These are phyloP conservation scores for Pocota personata DNA, from an alignment of 2,888 invertebrate genomes.

Conservation along the genomic window DNA sequence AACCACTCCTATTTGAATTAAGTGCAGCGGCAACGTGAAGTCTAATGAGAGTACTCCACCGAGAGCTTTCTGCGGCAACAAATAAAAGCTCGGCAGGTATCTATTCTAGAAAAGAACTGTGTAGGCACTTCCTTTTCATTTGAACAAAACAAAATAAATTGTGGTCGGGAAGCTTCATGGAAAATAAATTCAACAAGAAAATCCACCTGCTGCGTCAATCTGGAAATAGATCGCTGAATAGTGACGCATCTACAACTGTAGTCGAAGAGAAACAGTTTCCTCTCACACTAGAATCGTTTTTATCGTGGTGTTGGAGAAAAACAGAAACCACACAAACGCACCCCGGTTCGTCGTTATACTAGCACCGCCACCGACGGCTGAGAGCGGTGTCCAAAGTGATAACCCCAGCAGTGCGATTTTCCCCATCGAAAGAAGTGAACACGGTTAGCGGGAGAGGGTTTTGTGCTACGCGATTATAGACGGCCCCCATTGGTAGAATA, in stretches of 20 bases:
- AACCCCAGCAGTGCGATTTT: slow-evolving; percentile 72
- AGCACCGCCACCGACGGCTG: neutral
- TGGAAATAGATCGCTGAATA: slow-evolving; percentile 70
- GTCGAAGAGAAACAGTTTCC: slow-evolving; percentile 48
- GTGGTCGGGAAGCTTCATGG: neutral
- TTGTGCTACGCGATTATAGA: slow-evolving; percentile 13
- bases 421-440: slow-evolving; percentile 64
- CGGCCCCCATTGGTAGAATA: neutral
- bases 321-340: slow-evolving; percentile 49
- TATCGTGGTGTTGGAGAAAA: slow-evolving; percentile 28
- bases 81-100: neutral
- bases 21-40: slow-evolving; percentile 46
- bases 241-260: slow-evolving; percentile 29
- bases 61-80: neutral
- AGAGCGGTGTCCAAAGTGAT: slow-evolving; percentile 66
- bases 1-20: neutral
- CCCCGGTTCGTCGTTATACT: slow-evolving; percentile 10
- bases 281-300: neutral
- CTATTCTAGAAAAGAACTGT: neutral
- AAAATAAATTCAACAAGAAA: slow-evolving; percentile 42
- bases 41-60: neutral
- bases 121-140: neutral
- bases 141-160: neutral
- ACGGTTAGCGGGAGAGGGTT: slow-evolving; percentile 46
- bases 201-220: slow-evolving; percentile 72